phyloP scores from a whole-genome alignment of 2,888 invertebrate species.

The Marasmarcha lunaedactyla region DNA sequence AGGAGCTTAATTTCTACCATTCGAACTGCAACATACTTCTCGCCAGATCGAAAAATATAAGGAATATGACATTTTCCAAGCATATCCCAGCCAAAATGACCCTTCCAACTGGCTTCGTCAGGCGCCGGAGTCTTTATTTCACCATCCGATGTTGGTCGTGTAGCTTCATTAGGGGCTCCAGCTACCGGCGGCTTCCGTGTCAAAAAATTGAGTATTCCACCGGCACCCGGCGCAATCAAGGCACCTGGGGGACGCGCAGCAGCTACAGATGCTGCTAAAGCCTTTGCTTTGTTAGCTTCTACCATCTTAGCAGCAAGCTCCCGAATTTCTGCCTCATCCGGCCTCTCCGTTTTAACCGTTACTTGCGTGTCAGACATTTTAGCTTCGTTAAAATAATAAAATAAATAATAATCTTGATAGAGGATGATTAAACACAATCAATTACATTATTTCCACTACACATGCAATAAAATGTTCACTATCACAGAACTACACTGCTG shows the following conservation, averaged over 20 bases:
- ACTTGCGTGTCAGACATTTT: slow-evolving; percentile 28
- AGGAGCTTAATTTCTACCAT: slow-evolving; percentile 93
- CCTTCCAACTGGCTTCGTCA: slow-evolving; percentile 83
- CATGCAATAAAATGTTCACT: no score
- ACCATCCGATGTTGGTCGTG: slow-evolving; percentile 34
- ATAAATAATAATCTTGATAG: background rate
- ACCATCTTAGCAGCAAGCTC: slow-evolving; percentile 89
- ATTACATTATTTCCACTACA: background rate
- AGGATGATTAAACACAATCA: background rate
- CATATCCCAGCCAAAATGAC: slow-evolving; percentile 92
- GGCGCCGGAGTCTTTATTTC: slow-evolving; percentile 58
- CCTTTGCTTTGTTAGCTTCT: slow-evolving; percentile 81
- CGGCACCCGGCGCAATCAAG: slow-evolving; percentile 38
- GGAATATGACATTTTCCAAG: slow-evolving; percentile 90
- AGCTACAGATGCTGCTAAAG: slow-evolving; percentile 57
- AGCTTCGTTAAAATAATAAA: background rate
- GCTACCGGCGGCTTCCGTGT: slow-evolving; percentile 45
- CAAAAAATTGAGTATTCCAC: slow-evolving; percentile 73
- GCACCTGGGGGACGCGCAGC: slow-evolving; percentile 58
- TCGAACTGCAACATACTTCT: slow-evolving; percentile 92
- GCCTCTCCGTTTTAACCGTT: slow-evolving; percentile 79
- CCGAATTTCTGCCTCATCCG: slow-evolving; percentile 89
- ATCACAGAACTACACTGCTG: no score
- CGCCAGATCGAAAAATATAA: slow-evolving; percentile 85
- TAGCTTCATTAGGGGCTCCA: slow-evolving; percentile 24